These are phyloP conservation scores for Microcebus jonahi DNA, from an alignment of 2,113 vertebrate species.

Conservation along the genomic window DNA sequence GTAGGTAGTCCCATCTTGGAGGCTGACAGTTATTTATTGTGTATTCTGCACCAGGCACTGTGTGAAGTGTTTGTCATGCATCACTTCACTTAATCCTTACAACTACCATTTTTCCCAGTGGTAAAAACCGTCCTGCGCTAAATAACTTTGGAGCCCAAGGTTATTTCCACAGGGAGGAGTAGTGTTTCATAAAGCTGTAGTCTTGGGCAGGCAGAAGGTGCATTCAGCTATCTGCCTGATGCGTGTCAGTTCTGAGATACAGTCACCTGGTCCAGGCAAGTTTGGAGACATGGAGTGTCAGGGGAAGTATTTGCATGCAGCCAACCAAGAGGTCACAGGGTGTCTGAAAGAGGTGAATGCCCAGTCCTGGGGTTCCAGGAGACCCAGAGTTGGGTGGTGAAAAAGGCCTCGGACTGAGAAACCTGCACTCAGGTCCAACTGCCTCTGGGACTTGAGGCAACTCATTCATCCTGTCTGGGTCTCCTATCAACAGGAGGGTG, in stretches of 20 bases:
- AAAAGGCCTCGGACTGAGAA: not conserved
- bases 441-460: not conserved
- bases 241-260: not conserved
- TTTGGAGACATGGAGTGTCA: not conserved
- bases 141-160: not conserved
- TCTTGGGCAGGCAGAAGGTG: not conserved
- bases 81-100: not conserved
- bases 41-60: not conserved
- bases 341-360: not conserved
- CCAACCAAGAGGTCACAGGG: not conserved
- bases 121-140: not conserved
- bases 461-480: not conserved
- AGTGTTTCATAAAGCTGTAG: not conserved
- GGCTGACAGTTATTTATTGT: too few relatives aligned
- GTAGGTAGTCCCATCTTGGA: not conserved
- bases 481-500: not conserved
- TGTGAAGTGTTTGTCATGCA: not conserved
- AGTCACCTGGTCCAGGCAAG: not conserved
- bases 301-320: not conserved
- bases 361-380: not conserved
- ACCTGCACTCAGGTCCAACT: not conserved
- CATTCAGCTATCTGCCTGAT: not conserved
- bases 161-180: not conserved
- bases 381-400: fast-evolving
- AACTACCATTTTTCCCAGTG: not conserved